A percentile compares a stretch with the other conserved stretches of the same genome.
These are phyloP conservation scores for Mareca penelope DNA, from an alignment of 2,797 vertebrate species.

Conservation along the genomic window DNA sequence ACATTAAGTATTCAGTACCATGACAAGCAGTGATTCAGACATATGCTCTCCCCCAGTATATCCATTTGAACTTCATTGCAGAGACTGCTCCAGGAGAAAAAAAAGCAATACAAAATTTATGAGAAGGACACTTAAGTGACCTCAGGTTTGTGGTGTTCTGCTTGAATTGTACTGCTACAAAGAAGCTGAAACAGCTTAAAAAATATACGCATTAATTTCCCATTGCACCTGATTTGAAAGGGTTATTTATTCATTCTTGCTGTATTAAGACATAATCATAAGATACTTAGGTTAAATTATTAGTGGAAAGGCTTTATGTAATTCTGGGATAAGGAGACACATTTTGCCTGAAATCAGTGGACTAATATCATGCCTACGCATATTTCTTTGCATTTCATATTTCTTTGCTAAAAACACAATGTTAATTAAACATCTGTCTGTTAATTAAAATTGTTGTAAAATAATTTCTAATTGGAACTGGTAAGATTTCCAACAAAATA, in stretches of 20 bases:
- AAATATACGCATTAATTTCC: background rate
- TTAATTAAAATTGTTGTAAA: background rate
- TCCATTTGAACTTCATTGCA: background rate
- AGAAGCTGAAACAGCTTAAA: background rate
- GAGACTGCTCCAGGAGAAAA: background rate
- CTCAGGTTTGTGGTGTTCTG: background rate
- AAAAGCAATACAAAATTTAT: background rate
- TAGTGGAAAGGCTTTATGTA: conserved; percentile 1
- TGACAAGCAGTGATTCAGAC: background rate
- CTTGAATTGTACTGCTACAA: background rate
- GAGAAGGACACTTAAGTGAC: background rate
- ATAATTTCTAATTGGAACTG: background rate
- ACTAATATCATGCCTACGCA: background rate
- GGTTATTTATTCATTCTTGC: conserved; percentile 16
- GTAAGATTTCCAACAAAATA: background rate
- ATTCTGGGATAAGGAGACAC: background rate
- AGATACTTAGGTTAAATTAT: background rate
- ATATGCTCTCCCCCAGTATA: background rate
- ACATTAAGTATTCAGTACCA: background rate
- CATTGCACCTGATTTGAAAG: background rate
- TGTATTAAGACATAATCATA: conserved; percentile 13
- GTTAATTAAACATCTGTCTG: background rate
- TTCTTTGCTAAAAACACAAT: background rate
- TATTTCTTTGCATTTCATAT: background rate
- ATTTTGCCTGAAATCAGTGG: background rate